Evolutionary conservation across 2,113 vertebrate genomes (phyloP).

Genomic region (Neogale vison): DNA sequence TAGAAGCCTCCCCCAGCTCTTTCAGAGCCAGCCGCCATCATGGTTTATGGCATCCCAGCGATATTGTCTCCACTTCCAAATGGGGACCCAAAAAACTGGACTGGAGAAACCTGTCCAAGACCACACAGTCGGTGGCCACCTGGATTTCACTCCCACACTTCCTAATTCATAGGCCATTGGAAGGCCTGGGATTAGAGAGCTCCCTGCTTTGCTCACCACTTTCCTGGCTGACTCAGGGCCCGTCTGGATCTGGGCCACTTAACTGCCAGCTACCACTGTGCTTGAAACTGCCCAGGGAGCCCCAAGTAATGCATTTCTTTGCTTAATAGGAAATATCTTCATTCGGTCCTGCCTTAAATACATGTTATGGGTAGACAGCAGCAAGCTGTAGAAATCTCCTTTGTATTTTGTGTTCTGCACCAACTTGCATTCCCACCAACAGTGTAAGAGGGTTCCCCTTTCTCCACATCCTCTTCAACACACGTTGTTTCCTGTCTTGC

Average conservation of each 20-base stretch:
- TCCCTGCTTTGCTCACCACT: not conserved
- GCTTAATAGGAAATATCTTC: not conserved
- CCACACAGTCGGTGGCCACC: not conserved
- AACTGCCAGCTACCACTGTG: not conserved
- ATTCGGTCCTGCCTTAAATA: not conserved
- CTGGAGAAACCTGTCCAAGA: not conserved
- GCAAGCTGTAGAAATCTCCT: not conserved
- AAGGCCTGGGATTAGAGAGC: not conserved
- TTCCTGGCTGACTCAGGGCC: not conserved
- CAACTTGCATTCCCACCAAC: no score
- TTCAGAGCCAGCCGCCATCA: not conserved
- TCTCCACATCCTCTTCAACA: no score
- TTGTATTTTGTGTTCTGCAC: not conserved
- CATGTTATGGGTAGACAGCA: not conserved
- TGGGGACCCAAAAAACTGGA: not conserved
- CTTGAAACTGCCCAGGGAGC: not conserved
- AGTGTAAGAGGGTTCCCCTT: no score
- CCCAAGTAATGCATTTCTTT: not conserved
- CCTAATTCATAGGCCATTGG: not conserved
- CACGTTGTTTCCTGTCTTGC: no score
- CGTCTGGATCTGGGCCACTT: not conserved
- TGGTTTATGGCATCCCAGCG: not conserved
- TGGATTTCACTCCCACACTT: not conserved
- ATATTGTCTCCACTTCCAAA: not conserved
- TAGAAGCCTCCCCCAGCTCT: not conserved